phyloP scores from a whole-genome alignment of 2,888 invertebrate genomes.

The Orthonychiurus folsomi region DNA sequence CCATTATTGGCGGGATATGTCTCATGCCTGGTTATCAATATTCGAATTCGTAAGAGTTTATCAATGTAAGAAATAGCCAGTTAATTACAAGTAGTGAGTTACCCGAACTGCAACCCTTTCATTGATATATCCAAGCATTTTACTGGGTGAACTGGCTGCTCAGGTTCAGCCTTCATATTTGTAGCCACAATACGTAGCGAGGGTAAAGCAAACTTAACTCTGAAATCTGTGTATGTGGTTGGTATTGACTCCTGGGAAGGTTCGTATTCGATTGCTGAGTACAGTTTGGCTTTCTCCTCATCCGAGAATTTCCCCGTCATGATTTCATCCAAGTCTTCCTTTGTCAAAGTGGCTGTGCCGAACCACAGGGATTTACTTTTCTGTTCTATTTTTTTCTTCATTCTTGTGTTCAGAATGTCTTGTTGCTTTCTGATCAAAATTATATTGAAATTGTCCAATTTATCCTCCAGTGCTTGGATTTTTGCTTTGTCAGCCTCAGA shows the following conservation, averaged over 20 bases:
- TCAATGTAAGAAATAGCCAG: too few relatives aligned
- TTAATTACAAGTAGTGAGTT: too few relatives aligned
- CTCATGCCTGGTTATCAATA: too few relatives aligned
- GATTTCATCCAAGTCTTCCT: constrained; percentile 3
- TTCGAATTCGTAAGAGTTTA: too few relatives aligned
- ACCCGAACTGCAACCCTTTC: not conserved
- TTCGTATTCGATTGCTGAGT: not conserved
- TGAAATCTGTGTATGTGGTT: too few relatives aligned
- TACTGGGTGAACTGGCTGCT: too few relatives aligned
- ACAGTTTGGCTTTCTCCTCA: not conserved
- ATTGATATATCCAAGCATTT: not conserved
- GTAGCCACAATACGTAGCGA: too few relatives aligned
- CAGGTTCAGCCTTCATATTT: too few relatives aligned
- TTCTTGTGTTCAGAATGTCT: not conserved
- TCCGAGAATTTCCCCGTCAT: not conserved
- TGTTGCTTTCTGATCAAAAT: not conserved
- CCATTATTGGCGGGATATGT: too few relatives aligned
- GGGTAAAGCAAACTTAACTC: too few relatives aligned
- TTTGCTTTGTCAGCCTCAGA: not conserved
- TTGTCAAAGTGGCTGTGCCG: not conserved
- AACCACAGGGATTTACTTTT: not conserved
- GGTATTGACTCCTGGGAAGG: too few relatives aligned
- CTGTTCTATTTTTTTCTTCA: not conserved
- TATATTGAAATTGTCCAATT: constrained; percentile 5
- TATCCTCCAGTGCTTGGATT: not conserved